These are phyloP conservation scores for Pseudomyrmex pallidus DNA, from an alignment of 1,140 invertebrate genomes.

Conservation along the genomic window DNA sequence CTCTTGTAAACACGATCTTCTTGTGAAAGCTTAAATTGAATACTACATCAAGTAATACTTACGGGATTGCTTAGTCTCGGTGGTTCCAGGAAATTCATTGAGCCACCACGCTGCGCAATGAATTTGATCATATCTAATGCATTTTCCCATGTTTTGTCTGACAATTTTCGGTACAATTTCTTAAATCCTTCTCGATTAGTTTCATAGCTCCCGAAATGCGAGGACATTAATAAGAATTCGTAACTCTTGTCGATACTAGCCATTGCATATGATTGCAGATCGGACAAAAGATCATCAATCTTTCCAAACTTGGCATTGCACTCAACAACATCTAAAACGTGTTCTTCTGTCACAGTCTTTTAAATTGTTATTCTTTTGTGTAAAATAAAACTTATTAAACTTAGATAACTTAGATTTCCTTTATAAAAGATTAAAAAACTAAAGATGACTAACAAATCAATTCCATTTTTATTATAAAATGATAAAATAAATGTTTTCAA, in stretches of 20 bases:
- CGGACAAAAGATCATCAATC: slow-evolving; percentile 83
- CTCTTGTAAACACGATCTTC: too few species aligned
- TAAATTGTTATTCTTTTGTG: not conserved
- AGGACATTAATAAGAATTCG: slow-evolving; percentile 90
- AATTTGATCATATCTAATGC: slow-evolving; percentile 91
- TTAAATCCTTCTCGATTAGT: slow-evolving; percentile 91
- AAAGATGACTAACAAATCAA: too few species aligned
- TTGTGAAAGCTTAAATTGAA: too few species aligned
- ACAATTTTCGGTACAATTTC: slow-evolving; percentile 90
- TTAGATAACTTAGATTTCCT: too few species aligned
- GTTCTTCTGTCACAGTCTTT: slow-evolving; percentile 74
- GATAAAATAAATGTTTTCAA: too few species aligned
- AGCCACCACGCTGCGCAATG: slow-evolving; percentile 89
- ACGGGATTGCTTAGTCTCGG: slow-evolving; percentile 73
- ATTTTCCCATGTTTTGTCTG: slow-evolving; percentile 91
- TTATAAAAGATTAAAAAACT: too few species aligned
- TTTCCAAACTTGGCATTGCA: slow-evolving; percentile 90
- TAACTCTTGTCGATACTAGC: slow-evolving; percentile 89
- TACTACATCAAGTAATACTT: slow-evolving; percentile 17
- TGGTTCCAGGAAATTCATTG: slow-evolving; percentile 82
- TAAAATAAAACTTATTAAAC: too few species aligned
- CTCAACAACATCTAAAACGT: too few species aligned
- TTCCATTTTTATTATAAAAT: too few species aligned
- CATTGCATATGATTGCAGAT: slow-evolving; percentile 87
- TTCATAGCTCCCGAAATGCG: slow-evolving; percentile 92